Evolutionary conservation across 2,113 vertebrate species (phyloP).

Genomic region (Plecturocebus donacophilus): DNA sequence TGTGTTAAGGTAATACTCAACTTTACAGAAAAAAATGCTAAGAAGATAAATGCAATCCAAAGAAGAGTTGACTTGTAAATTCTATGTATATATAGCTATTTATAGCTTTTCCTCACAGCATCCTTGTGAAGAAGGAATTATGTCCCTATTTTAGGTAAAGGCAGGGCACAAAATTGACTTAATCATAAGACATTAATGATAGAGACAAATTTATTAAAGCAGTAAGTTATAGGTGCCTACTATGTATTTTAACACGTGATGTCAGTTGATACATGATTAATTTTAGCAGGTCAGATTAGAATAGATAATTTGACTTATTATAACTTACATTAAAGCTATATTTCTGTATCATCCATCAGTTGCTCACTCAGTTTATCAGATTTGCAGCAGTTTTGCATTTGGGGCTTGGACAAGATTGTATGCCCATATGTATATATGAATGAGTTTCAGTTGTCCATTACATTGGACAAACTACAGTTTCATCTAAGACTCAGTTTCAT

Average conservation of each 20-base stretch:
- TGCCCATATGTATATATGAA: background rate
- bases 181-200: constrained; percentile 1
- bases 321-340: background rate
- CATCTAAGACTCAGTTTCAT: background rate
- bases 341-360: background rate
- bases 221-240: background rate
- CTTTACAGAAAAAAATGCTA: constrained; percentile 12
- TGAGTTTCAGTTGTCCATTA: background rate
- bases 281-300: background rate
- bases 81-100: constrained; percentile 25
- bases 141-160: constrained; percentile 51
- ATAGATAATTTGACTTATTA: background rate
- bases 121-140: background rate
- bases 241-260: background rate
- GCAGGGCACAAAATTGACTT: background rate
- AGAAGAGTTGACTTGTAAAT: constrained; percentile 47
- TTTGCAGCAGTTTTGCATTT: background rate
- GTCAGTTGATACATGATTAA: background rate
- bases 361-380: background rate
- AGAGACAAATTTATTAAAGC: constrained; percentile 13
- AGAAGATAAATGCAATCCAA: constrained; percentile 38
- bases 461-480: background rate
- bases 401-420: background rate
- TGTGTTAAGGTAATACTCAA: constrained; percentile 19
- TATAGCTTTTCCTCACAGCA: constrained; percentile 55